Evolutionary conservation across 2,113 vertebrate species (phyloP).

Genomic region (Podiceps cristatus): DNA sequence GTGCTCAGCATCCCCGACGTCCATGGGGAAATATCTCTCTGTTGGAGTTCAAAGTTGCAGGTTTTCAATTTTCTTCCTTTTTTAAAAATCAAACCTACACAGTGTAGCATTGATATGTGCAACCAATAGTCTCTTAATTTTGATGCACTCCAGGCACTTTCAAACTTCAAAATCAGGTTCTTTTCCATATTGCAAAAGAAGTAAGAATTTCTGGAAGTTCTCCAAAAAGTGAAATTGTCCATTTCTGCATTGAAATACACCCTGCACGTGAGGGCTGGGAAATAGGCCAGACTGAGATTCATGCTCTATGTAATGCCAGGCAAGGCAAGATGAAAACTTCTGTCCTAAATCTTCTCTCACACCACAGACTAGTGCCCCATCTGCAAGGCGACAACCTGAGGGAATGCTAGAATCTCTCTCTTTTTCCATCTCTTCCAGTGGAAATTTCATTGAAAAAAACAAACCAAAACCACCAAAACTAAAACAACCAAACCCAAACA

Average conservation of each 20-base stretch:
- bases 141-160: background rate
- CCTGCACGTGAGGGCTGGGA: background rate
- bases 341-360: background rate
- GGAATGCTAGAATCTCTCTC: background rate
- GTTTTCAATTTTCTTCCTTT: background rate
- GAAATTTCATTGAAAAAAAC: background rate
- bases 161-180: background rate
- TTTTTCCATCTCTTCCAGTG: background rate
- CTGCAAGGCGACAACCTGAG: background rate
- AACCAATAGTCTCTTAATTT: background rate
- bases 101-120: accelerated
- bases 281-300: background rate
- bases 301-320: background rate
- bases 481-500: too few species aligned
- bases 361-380: background rate
- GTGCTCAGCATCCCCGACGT: background rate
- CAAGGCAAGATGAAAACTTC: background rate
- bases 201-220: background rate
- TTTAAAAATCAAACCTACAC: background rate
- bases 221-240: background rate
- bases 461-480: too few species aligned
- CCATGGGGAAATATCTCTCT: background rate
- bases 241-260: background rate
- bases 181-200: background rate
- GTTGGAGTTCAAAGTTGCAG: background rate